Conservation (phyloP, 2,113 vertebrate species). For the Antechinus flavipes region DNA sequence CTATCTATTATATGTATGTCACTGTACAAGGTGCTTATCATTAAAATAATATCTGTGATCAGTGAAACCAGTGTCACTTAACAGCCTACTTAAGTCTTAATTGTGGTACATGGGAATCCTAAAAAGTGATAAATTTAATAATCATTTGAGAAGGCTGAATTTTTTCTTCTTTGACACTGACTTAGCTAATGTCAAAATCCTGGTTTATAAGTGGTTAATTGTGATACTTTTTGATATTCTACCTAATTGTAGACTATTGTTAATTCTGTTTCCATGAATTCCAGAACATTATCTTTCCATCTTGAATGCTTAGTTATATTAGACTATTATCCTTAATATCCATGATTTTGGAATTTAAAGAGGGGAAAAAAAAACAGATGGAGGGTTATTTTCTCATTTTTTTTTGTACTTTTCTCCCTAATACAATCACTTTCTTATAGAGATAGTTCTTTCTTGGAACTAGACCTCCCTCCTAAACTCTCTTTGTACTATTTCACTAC, state of each 20-base stretch:
- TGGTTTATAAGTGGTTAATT: background rate
- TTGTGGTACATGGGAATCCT: background rate
- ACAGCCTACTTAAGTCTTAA: background rate
- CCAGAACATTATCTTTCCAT: background rate
- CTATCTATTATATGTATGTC: background rate
- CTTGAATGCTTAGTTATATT: background rate
- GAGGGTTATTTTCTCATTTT: background rate
- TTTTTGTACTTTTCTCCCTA: background rate
- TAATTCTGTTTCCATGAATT: background rate
- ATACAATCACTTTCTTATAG: conserved; percentile 17
- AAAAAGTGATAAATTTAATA: conserved; percentile 31
- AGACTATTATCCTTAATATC: background rate
- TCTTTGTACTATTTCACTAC: background rate
- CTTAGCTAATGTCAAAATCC: conserved; percentile 37
- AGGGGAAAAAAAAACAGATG: background rate
- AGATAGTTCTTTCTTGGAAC: background rate
- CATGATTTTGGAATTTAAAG: background rate
- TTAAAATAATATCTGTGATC: conserved; percentile 27
- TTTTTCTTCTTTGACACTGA: conserved; percentile 11
- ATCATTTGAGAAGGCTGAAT: background rate
- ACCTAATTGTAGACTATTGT: background rate
- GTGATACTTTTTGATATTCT: background rate
- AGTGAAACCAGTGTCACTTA: conserved; percentile 51
- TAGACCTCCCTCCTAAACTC: background rate
- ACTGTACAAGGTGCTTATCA: conserved; percentile 35